phyloP scores from a whole-genome alignment of 2,113 vertebrate genomes.

The Tylochromis polylepis region DNA sequence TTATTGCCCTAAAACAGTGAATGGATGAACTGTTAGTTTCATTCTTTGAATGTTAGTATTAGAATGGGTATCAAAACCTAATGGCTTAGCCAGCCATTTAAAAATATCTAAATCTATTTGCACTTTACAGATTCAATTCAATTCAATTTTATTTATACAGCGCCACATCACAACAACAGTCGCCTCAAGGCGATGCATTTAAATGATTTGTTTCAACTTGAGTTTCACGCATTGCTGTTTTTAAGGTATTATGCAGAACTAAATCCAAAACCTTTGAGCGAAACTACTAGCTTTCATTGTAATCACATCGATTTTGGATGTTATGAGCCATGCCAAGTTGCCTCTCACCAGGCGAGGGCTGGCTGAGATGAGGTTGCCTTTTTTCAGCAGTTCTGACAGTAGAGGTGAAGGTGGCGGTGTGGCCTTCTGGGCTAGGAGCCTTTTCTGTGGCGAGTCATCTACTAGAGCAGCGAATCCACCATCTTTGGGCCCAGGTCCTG shows the following conservation, averaged over 20 bases:
- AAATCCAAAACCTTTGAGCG: neutral
- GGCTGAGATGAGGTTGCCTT: conserved; percentile 92
- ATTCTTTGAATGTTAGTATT: neutral
- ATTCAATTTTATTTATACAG: no score
- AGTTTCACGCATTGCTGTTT: neutral
- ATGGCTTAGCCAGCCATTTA: neutral
- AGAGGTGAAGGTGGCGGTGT: conserved; percentile 96
- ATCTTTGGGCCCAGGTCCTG: conserved; percentile 85
- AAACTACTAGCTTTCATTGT: neutral
- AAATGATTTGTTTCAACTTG: neutral
- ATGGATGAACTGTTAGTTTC: neutral
- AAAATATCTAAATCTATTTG: neutral
- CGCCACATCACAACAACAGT: no score
- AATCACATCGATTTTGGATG: neutral
- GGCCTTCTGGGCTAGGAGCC: conserved; percentile 90
- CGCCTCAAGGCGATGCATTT: no score
- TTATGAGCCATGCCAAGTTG: neutral
- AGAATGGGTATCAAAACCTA: neutral
- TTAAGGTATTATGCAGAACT: neutral
- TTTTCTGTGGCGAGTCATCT: conserved; percentile 97
- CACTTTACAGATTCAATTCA: neutral
- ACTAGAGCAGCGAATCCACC: conserved; percentile 83
- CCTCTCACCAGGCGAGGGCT: conserved; percentile 90
- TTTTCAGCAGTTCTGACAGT: conserved; percentile 97
- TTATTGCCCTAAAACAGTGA: neutral